Evolutionary conservation across 2,888 invertebrate genomes (phyloP), one percentile per base, ranked within the genome.

Genomic region (Noctua pronuba): DNA sequence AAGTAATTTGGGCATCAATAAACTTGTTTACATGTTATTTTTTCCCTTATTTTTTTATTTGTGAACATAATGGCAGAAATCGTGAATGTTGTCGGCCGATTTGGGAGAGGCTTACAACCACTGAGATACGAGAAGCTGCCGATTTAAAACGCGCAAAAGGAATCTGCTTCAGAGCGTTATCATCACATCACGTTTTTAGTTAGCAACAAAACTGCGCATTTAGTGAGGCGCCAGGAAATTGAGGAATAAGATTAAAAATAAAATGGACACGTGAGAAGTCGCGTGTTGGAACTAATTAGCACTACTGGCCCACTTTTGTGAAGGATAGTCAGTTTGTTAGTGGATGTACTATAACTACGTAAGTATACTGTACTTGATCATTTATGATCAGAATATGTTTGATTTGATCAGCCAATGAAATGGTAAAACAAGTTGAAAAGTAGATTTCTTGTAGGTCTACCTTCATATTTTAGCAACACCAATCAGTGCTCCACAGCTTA

Each of bases 171-270:
- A 44, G 38, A 69, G 58, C 31, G 49, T 49, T 87, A 87, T 87
- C 87, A 75, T 87, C 84, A 73, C 5, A 65, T 75, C 72, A 80
- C 75, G 87, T 80, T 84, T 83, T 65, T 31, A 41, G 80, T 84
- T 79, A 49, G 69, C 60, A 70, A 75, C 52, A 41, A 73, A 87
- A 81, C 88, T 88, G 77, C 88, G 87, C 85, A 85, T 73, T 80
- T 83, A 69, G 66, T 60, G 58, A 60, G 74, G 68, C 78, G 72
- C 83, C 75, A 75, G 75, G 64, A 78, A 86, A 80, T 76, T 79
- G 60, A 86, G 83, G 70, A 78, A 80, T 73, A 69, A 16, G 58
- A 73, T 67, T 76, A 75, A 88, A 88, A 83, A 88, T 88, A 83
- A 82, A 86, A 79, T 74, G 31, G 41, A 49, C 76, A 74, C 76